These are phyloP conservation scores for Catostylus mosaicus DNA, from an alignment of 30 jellyfish, hydroid and myxozoan genomes.

Conservation along the genomic window DNA sequence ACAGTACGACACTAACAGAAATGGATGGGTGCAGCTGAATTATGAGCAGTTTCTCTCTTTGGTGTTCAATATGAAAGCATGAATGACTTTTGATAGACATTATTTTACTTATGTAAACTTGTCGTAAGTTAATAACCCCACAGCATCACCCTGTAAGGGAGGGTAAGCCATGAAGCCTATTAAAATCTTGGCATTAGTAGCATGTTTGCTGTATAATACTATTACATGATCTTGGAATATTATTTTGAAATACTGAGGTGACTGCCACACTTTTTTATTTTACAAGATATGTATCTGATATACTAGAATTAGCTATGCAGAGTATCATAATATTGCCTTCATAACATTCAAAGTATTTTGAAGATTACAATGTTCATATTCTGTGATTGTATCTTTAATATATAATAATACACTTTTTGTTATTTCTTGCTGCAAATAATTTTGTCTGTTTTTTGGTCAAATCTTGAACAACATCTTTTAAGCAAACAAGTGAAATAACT, in stretches of 20 bases:
- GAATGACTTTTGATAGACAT: no score
- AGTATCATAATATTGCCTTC: background rate
- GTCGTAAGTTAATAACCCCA: no score
- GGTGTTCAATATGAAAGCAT: constrained; percentile 60
- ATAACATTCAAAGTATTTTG: background rate
- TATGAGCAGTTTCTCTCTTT: constrained; percentile 73
- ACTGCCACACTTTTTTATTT: background rate
- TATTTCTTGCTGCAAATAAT: no score
- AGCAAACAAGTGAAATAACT: no score
- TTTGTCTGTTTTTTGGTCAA: no score
- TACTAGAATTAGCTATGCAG: background rate
- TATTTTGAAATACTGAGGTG: no score
- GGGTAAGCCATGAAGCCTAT: background rate
- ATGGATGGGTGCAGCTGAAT: constrained; percentile 67
- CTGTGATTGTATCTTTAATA: background rate
- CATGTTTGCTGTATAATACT: background rate
- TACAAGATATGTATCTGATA: background rate
- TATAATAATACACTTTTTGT: no score
- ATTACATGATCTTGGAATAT: no score
- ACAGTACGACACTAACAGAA: constrained; percentile 63
- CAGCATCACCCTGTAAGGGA: background rate
- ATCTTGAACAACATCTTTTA: no score
- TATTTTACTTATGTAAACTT: background rate
- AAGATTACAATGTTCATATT: background rate
- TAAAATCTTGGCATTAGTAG: background rate